Base-by-base conservation (phyloP, 2,113 vertebrate species). In the Oplegnathus fasciatus region DNA sequence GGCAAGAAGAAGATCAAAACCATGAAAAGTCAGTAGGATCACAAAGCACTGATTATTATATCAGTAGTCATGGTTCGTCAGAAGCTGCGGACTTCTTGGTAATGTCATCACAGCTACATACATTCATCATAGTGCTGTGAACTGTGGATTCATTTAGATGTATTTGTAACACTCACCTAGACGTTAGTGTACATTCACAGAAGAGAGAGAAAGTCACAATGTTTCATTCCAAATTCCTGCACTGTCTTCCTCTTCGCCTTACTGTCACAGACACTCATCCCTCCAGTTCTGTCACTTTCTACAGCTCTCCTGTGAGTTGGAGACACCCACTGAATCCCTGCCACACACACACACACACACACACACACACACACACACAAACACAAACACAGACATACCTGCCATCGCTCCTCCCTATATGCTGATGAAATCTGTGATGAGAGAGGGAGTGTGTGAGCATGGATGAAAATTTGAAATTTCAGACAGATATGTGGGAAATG, bases 141-240 rank as follows among this genome's bases (percentile, higher is more conserved):
- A 46, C 4, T 9, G 1, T 17, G 9, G 14, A n/a, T 22, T 14
- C 1, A 67, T 40, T 67, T 24, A 58, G 1, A 28, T 42, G 8
- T 48, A 32, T 22, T 10, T 13, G 18, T 32, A n/a, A 79, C 3
- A 86, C 90, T 92, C 83, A 91, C 92, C 91, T 26, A 9, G 6
- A 69, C 1, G 40, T 65, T 46, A 9, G 4, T 5, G 68, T 9
- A 68, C 2, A 68, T 26, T 64, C 1, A 74, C 57, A 75, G 24
- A 46, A 1, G 5, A 54, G 42, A 37, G 5, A 17, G 4, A 57
- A 80, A 57, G 15, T 34, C 11, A 1, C 58, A 80, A 9, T 20
- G 3, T 30, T 77, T 24, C 20, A 54, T 6, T 55, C 18, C 11
- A 48, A 32, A 58, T 54, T 73, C 48, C 40, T 50, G 17, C 32